Evolutionary conservation across 2,888 invertebrate species (phyloP).

Genomic region (Temnothorax ravouxi): DNA sequence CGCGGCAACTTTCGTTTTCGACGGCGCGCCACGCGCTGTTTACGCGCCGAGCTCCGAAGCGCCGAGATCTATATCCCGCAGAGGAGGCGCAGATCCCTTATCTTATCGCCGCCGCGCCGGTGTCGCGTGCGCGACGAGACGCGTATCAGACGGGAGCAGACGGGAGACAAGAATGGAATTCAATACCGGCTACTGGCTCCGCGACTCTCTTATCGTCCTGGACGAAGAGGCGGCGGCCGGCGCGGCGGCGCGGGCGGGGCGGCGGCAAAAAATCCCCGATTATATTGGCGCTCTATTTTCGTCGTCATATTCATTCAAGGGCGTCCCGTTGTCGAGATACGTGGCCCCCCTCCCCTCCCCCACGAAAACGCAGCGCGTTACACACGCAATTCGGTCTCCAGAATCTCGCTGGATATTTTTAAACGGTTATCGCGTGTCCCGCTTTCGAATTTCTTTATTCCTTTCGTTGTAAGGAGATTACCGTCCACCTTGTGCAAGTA

Average conservation of each 20-base stretch:
- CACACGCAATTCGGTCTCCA: neutral
- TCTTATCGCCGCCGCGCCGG: neutral
- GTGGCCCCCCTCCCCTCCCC: no score
- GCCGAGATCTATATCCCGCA: no score
- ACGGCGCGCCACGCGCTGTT: neutral
- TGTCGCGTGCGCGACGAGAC: neutral
- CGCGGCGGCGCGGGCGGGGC: no score
- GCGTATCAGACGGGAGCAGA: neutral
- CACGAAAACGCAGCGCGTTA: neutral
- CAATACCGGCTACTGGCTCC: neutral
- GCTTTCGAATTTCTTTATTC: neutral
- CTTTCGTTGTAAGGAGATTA: neutral
- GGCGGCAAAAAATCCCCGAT: conserved; percentile 1
- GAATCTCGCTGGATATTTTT: neutral
- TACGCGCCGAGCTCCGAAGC: neutral
- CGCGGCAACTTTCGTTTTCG: conserved; percentile 5
- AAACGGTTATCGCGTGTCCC: neutral
- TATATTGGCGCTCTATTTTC: conserved; percentile 24
- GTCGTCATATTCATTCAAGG: conserved; percentile 1
- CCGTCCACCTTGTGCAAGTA: neutral
- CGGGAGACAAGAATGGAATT: neutral
- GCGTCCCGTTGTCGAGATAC: neutral
- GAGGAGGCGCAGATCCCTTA: neutral
- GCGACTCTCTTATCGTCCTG: neutral
- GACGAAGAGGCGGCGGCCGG: neutral